Percentiles rank a stretch among this genome's conserved stretches.
phyloP scores from a whole-genome alignment of 2,797 vertebrate species.

The Sphenodon punctatus region DNA sequence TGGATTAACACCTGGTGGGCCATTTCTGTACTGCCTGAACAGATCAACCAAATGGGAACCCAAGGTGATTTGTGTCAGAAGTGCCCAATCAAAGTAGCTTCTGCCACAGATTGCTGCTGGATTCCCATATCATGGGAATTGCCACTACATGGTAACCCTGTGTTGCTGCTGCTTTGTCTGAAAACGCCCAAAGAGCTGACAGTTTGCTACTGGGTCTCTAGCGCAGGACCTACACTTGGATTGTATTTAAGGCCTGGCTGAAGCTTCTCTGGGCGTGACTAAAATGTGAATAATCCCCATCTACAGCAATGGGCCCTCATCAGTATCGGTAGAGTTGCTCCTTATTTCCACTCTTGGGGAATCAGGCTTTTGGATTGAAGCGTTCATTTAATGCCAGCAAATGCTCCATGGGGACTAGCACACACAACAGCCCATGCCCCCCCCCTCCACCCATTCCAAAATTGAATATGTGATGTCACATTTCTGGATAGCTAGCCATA shows the following conservation, averaged over 20 bases:
- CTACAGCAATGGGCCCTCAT: fast-evolving
- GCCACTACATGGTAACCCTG: too few relatives aligned
- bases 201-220: too few relatives aligned
- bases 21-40: too few relatives aligned
- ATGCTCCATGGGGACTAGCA: not conserved
- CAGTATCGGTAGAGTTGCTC: not conserved
- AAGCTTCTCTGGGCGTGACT: not conserved
- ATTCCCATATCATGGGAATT: too few relatives aligned
- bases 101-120: too few relatives aligned
- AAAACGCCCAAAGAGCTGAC: too few relatives aligned
- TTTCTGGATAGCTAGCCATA: fast-evolving
- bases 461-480: not conserved
- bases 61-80: too few relatives aligned
- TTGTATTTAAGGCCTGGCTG: not conserved
- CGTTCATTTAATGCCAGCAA: not conserved
- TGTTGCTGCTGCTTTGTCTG: too few relatives aligned
- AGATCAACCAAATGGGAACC: too few relatives aligned
- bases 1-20: too few relatives aligned
- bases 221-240: too few relatives aligned
- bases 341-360: not conserved
- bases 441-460: not conserved
- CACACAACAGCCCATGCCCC: fast-evolving
- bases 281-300: not conserved
- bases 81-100: too few relatives aligned
- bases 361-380: not conserved